A percentile compares a stretch with the other conserved stretches of the same genome.
Conservation (phyloP, 2,113 vertebrate genomes). For the Camelus dromedarius region DNA sequence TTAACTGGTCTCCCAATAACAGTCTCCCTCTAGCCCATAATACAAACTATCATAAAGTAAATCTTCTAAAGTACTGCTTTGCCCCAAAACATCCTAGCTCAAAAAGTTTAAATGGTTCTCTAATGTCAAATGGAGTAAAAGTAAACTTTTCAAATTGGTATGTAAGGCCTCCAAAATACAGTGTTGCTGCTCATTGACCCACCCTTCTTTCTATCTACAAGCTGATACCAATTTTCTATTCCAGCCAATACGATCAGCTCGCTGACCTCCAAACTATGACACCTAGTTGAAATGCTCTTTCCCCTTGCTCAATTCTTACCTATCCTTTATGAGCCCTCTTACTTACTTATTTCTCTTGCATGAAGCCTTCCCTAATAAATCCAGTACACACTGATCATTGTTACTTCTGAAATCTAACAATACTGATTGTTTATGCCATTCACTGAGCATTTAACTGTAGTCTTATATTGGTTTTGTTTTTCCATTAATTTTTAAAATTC, state of each 20-base stretch:
- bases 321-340: background rate
- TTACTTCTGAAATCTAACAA: slow-evolving; percentile 36
- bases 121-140: background rate
- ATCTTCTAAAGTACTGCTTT: slow-evolving; percentile 39
- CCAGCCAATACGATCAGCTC: background rate
- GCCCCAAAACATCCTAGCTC: background rate
- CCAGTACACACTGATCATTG: background rate
- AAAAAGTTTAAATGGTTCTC: slow-evolving; percentile 26
- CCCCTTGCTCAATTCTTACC: background rate
- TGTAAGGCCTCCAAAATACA: slow-evolving; percentile 20
- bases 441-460: background rate
- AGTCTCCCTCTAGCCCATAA: background rate
- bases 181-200: background rate
- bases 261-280: background rate
- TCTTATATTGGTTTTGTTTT: background rate
- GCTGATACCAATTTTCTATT: background rate
- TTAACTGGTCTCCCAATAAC: background rate
- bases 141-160: slow-evolving; percentile 27
- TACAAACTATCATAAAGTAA: background rate
- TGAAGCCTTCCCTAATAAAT: background rate
- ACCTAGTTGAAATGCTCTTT: background rate
- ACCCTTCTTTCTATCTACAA: background rate
- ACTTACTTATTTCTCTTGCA: background rate
- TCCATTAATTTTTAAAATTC: background rate
- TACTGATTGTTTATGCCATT: background rate